A percentile compares a stretch with the other conserved stretches of the same genome.
Conservation (phyloP, 1,140 invertebrate species). For the Heterodera schachtii region DNA sequence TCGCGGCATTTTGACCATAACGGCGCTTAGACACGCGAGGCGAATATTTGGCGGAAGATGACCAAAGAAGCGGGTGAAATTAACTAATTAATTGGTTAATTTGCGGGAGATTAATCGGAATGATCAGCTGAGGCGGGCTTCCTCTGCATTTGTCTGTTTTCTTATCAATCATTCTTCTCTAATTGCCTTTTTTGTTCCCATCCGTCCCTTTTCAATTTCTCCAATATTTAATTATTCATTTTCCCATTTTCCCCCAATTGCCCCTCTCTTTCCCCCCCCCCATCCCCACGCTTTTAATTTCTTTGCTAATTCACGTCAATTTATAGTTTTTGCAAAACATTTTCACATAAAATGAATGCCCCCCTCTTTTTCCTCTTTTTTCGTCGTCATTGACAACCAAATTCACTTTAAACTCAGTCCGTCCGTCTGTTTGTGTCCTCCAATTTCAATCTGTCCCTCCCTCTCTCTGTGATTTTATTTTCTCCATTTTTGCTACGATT, state of each 20-base stretch:
- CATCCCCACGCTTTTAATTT: no score
- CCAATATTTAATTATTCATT: no score
- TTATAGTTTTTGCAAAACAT: background rate
- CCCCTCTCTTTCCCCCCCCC: no score
- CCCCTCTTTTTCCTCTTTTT: background rate
- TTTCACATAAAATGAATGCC: background rate
- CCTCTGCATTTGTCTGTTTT: background rate
- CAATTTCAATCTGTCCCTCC: background rate
- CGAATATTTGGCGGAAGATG: background rate
- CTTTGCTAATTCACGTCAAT: no score
- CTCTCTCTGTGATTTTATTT: background rate
- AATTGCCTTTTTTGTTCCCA: no score
- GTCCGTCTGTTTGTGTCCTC: background rate
- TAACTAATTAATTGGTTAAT: background rate
- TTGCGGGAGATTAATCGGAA: background rate
- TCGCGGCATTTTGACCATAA: conserved; percentile 37
- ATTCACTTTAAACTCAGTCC: background rate
- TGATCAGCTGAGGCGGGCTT: background rate
- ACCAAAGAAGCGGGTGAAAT: background rate
- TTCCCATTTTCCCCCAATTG: no score
- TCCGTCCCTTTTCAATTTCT: no score
- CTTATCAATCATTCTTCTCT: no score
- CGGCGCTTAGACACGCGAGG: conserved; percentile 18
- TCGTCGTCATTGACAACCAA: conserved; percentile 11
- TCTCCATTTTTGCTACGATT: background rate